Evolutionary conservation across 1,140 invertebrate species (phyloP).

Genomic region (Drosophila arizonae): DNA sequence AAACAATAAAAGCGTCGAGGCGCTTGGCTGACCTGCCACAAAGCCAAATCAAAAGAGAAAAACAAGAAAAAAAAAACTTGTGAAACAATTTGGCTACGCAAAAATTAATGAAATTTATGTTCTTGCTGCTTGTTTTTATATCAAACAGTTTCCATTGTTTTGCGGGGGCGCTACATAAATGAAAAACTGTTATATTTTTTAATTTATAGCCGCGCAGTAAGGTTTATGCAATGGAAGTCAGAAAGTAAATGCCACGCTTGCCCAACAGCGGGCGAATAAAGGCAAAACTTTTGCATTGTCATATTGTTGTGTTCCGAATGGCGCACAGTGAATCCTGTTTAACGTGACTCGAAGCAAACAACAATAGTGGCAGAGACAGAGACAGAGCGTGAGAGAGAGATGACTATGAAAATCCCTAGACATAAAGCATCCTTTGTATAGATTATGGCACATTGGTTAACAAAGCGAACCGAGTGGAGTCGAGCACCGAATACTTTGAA

Average conservation of each 20-base stretch:
- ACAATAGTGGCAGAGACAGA: neutral
- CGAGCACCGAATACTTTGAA: constrained; percentile 6
- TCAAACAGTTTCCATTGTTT: constrained; percentile 56
- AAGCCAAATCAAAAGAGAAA: neutral
- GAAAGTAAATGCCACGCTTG: constrained; percentile 24
- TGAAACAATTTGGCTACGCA: constrained; percentile 51
- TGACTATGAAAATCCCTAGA: constrained; percentile 24
- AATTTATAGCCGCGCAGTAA: constrained; percentile 60
- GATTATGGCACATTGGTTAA: constrained; percentile 19
- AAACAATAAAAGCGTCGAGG: constrained; percentile 56
- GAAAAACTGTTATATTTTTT: constrained; percentile 24
- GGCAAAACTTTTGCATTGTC: constrained; percentile 64
- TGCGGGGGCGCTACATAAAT: constrained; percentile 5
- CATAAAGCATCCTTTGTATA: constrained; percentile 12
- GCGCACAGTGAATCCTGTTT: constrained; percentile 52
- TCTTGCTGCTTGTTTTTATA: constrained; percentile 33
- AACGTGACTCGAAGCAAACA: constrained; percentile 55
- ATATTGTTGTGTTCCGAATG: constrained; percentile 44
- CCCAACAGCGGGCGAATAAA: constrained; percentile 14
- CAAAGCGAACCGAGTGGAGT: constrained; percentile 3
- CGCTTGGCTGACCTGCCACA: constrained; percentile 48
- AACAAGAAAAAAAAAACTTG: constrained; percentile 24
- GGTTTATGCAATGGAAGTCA: constrained; percentile 36
- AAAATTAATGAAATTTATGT: constrained; percentile 74
- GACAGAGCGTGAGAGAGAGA: neutral